Base-by-base conservation (phyloP, 2,797 vertebrate species). In the Loriculus beryllinus region DNA sequence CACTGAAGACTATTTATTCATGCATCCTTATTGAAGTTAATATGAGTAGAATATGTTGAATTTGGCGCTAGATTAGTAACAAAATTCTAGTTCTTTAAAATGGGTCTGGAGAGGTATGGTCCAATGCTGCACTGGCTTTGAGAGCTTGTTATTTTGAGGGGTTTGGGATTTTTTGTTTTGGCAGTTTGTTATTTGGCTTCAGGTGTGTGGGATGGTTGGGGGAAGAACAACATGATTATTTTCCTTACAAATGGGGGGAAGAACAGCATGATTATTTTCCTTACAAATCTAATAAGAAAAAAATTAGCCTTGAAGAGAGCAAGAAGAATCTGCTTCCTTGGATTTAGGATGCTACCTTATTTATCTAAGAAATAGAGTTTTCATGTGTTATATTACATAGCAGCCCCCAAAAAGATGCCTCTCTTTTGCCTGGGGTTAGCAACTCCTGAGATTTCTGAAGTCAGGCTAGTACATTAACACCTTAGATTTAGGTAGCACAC, bases 391-490 rank as follows among this genome's bases (percentile, higher is more conserved):
- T 47, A 40, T 86, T 95, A 63, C 62, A 64, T 9, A 64, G 60
- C 12, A 75, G 48, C 48, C 80, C 75, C 81, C 54, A 11, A 90
- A 94, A 96, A 92, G 90, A 92, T 84, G 88, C 19, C 7, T 93
- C 88, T 96, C 85, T 96, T 86, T 96, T 89, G 94, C 96, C 93
- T 90, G 90, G 31, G 92, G 96, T 96, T 88, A 96, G 85, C 93
- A 96, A 3, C 93, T 96, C 96, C 70, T 84, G 93, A 97, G 96
- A 96, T 96, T 96, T 97, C 93, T 93, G 92, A 95, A 97, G 95
- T 95, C 95, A 97, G 92, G 88, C 82, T 86, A 93, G 96, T 97
- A 96, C 95, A 97, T 97, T 97, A 97, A 97, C 97, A 97, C 97
- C 96, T 97, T 95, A 65, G 94, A 97, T 97, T 96, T 97, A 80